A percentile compares a stretch with the other conserved stretches of the same genome.
Conservation (phyloP, 2,113 vertebrate genomes). For the Solea solea region DNA sequence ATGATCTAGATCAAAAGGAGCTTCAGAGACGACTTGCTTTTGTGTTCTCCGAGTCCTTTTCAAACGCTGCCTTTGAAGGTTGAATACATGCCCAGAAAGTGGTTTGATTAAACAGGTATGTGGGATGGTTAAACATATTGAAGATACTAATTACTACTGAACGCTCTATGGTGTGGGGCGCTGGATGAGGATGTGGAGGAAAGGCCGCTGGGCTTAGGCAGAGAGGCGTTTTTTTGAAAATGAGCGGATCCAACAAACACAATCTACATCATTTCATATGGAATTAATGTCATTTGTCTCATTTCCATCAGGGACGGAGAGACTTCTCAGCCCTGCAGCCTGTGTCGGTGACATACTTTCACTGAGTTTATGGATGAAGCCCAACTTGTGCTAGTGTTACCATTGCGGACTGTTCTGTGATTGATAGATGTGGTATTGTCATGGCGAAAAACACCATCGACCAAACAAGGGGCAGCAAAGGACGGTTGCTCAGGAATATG, state of each 20-base stretch:
- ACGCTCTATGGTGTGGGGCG: conserved; percentile 54
- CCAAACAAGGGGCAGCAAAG: no score
- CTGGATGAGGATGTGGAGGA: conserved; percentile 69
- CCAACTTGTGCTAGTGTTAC: no score
- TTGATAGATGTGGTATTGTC: no score
- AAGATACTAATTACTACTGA: conserved; percentile 75
- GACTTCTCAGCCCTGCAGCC: conserved; percentile 23
- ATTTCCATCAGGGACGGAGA: conserved; percentile 25
- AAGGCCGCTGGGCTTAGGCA: conserved; percentile 43
- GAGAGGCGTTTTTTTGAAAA: conserved; percentile 47
- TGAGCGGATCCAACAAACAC: conserved; percentile 50
- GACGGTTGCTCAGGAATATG: no score
- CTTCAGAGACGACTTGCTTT: conserved; percentile 71
- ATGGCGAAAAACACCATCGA: no score
- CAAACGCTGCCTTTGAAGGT: conserved; percentile 65
- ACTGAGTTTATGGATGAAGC: not conserved
- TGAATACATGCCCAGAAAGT: conserved; percentile 66
- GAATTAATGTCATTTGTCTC: conserved; percentile 54
- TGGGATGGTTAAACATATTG: conserved; percentile 71
- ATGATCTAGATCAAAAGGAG: conserved; percentile 82
- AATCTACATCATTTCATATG: conserved; percentile 61
- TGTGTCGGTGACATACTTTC: conserved; percentile 6
- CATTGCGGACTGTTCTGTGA: no score
- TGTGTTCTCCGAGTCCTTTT: conserved; percentile 64
- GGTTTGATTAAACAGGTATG: conserved; percentile 76